Evolutionary conservation across 2,888 invertebrate genomes (phyloP).

Genomic region (Diplolepis rosae): DNA sequence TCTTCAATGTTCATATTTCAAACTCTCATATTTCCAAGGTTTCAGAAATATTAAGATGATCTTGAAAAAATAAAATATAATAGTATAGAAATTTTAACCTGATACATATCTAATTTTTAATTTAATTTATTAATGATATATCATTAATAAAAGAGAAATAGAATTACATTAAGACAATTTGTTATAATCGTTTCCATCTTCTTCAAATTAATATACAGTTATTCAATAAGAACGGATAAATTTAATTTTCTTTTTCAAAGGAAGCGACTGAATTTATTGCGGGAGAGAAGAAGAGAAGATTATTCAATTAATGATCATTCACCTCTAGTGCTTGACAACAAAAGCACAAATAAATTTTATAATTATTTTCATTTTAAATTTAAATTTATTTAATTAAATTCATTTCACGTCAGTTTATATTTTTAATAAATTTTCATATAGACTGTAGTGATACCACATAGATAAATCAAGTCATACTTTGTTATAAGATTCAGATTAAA

Average conservation of each 20-base stretch:
- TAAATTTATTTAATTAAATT: not conserved
- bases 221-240: not conserved
- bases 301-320: slow-evolving; percentile 10
- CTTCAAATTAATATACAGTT: not conserved
- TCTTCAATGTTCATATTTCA: slow-evolving; percentile 23
- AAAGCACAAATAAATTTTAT: not conserved
- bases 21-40: not conserved
- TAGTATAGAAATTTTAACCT: no score
- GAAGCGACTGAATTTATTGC: not conserved
- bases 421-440: no score
- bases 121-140: no score
- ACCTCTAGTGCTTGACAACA: not conserved
- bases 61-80: no score
- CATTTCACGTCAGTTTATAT: not conserved
- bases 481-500: not conserved
- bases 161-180: no score
- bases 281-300: not conserved
- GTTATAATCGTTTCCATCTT: not conserved
- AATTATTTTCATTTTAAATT: not conserved
- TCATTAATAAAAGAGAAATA: no score
- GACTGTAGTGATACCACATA: not conserved
- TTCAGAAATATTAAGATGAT: not conserved
- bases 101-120: no score
- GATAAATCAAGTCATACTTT: not conserved
- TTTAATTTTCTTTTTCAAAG: not conserved